phyloP scores from a whole-genome alignment of 2,888 invertebrate genomes.

The Papilio gigon region DNA sequence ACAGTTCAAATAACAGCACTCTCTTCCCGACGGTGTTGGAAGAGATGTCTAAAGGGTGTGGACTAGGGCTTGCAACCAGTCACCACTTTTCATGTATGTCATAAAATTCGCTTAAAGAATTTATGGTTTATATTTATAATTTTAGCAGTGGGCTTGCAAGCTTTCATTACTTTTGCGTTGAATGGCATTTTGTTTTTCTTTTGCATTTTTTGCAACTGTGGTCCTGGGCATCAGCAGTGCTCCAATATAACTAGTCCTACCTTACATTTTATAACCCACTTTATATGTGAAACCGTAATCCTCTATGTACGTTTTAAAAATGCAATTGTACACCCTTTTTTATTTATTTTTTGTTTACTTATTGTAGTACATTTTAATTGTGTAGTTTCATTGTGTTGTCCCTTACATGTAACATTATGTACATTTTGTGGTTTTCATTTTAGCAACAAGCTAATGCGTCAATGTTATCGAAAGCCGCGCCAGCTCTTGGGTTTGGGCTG shows the following conservation, averaged over 20 bases:
- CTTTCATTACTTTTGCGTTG: constrained; percentile 33
- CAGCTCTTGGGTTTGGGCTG: constrained; percentile 71
- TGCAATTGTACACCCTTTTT: constrained; percentile 22
- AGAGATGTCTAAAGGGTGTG: constrained; percentile 35
- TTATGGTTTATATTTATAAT: constrained; percentile 38
- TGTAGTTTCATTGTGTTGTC: constrained; percentile 4
- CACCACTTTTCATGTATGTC: constrained; percentile 40
- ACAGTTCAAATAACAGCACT: constrained; percentile 36
- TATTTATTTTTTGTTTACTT: constrained; percentile 1
- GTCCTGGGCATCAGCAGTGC: constrained; percentile 33
- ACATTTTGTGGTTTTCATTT: constrained; percentile 46
- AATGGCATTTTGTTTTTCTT: constrained; percentile 31
- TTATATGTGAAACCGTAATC: background rate
- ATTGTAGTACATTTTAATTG: constrained; percentile 22
- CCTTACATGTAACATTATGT: background rate
- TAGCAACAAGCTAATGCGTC: constrained; percentile 80
- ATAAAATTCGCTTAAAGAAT: constrained; percentile 39
- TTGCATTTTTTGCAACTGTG: constrained; percentile 33
- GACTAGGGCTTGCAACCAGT: constrained; percentile 39
- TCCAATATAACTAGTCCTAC: constrained; percentile 33
- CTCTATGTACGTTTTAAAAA: constrained; percentile 8
- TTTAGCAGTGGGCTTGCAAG: constrained; percentile 34
- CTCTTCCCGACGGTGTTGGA: constrained; percentile 33
- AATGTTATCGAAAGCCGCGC: constrained; percentile 80
- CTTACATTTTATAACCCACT: constrained; percentile 21